Evolutionary conservation across 1,140 invertebrate species (phyloP).

Genomic region (Diorhabda carinulata): DNA sequence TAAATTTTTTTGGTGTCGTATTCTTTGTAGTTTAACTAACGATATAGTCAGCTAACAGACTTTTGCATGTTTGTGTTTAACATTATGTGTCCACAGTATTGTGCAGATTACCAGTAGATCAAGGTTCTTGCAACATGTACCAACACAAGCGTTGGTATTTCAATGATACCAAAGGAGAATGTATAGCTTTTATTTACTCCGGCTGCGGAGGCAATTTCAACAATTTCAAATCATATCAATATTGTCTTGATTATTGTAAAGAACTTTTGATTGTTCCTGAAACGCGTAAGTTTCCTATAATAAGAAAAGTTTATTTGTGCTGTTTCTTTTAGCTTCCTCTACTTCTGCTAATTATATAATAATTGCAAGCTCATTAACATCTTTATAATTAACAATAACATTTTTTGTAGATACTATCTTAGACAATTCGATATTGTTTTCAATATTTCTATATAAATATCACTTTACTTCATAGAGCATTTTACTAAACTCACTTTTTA

Average conservation of each 20-base stretch:
- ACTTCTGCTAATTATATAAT: too few relatives aligned
- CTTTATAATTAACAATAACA: too few relatives aligned
- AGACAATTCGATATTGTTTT: too few relatives aligned
- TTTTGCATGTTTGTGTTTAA: conserved; percentile 7
- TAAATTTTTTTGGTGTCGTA: too few relatives aligned
- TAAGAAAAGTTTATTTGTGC: neutral
- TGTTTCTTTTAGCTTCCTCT: too few relatives aligned
- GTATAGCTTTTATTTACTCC: conserved; percentile 73
- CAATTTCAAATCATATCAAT: conserved; percentile 69
- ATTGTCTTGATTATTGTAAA: conserved; percentile 60
- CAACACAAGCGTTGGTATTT: conserved; percentile 74
- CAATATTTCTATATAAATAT: too few relatives aligned
- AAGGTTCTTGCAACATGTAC: conserved; percentile 66
- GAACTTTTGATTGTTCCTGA: conserved; percentile 47
- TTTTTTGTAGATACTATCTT: too few relatives aligned
- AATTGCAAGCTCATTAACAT: too few relatives aligned
- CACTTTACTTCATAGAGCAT: too few relatives aligned
- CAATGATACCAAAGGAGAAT: conserved; percentile 66
- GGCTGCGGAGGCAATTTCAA: conserved; percentile 78
- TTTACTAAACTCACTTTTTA: too few relatives aligned
- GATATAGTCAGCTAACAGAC: neutral
- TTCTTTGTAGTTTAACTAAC: too few relatives aligned
- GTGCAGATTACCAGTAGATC: conserved; percentile 61
- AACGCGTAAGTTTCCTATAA: conserved; percentile 46
- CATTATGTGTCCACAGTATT: conserved; percentile 25